Evolutionary conservation across 2,797 vertebrate species (phyloP).

Genomic region (Melanotaenia trifasciata): DNA sequence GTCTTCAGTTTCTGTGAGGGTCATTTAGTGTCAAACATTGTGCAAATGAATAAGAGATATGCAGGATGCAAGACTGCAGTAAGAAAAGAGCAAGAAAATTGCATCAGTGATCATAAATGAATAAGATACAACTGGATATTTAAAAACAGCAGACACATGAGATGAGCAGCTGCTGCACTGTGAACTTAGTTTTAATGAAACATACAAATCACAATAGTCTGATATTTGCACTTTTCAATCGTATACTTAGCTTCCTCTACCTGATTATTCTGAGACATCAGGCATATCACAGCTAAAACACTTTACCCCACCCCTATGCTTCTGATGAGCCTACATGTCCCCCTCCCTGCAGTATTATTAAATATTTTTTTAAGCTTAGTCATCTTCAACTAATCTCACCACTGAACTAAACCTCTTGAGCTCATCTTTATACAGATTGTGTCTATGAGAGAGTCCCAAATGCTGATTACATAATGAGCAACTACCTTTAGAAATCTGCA

Average conservation of each 20-base stretch:
- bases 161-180: not conserved
- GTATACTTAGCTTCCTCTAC: constrained; percentile 1
- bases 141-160: not conserved
- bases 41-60: not conserved
- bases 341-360: constrained; percentile 7
- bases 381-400: constrained; percentile 23
- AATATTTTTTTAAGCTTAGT: constrained; percentile 4
- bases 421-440: constrained; percentile 23
- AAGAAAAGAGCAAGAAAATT: not conserved
- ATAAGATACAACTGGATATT: not conserved
- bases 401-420: constrained; percentile 19
- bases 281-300: constrained; percentile 1
- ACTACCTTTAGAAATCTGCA: constrained; percentile 28
- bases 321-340: constrained; percentile 8
- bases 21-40: not conserved
- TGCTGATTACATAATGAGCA: constrained; percentile 37
- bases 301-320: not conserved
- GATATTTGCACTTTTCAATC: not conserved
- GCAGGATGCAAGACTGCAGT: not conserved
- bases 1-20: not conserved
- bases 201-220: not conserved
- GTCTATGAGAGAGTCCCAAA: constrained; percentile 15
- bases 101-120: not conserved
- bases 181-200: constrained; percentile 24
- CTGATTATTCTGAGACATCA: constrained; percentile 11